A percentile compares a stretch with the other conserved stretches of the same genome.
Evolutionary conservation across 2,888 invertebrate species (phyloP).

Genomic region (Ceramica pisi): DNA sequence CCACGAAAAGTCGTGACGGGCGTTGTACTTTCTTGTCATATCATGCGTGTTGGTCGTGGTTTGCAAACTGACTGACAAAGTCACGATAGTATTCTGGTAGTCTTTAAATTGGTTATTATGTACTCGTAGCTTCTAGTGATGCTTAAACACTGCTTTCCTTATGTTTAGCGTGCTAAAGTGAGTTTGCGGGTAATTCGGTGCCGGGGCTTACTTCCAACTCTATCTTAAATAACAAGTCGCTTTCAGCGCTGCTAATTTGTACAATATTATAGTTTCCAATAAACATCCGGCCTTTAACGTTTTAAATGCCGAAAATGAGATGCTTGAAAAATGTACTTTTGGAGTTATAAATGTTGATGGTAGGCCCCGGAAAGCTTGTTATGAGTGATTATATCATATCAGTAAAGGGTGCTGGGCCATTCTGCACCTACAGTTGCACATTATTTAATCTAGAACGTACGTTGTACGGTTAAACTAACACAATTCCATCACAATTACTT

Average conservation of each 20-base stretch:
- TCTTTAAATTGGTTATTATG: constrained; percentile 9
- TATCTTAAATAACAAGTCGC: constrained; percentile 34
- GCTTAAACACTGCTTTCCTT: not conserved
- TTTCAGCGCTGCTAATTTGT: constrained; percentile 50
- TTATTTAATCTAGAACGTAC: constrained; percentile 70
- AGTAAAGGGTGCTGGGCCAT: constrained; percentile 56
- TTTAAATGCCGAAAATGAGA: constrained; percentile 3
- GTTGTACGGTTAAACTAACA: constrained; percentile 84
- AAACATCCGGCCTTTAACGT: no score
- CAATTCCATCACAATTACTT: constrained; percentile 90
- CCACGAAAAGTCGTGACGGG: constrained; percentile 43
- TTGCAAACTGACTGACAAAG: constrained; percentile 3
- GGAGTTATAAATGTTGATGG: not conserved
- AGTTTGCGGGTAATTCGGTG: not conserved
- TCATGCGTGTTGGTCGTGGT: constrained; percentile 21
- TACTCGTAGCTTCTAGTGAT: not conserved
- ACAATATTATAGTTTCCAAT: constrained; percentile 34
- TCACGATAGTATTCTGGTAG: constrained; percentile 27
- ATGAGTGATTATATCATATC: constrained; percentile 38
- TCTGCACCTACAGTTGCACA: constrained; percentile 55
- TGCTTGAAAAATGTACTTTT: constrained; percentile 9
- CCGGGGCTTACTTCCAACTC: constrained; percentile 20
- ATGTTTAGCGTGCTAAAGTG: not conserved
- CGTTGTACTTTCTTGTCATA: constrained; percentile 16
- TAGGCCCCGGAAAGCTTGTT: constrained; percentile 1